A percentile compares a stretch with the other conserved stretches of the same genome.
Conservation (phyloP, 2,797 vertebrate genomes). For the Thamnophis elegans region DNA sequence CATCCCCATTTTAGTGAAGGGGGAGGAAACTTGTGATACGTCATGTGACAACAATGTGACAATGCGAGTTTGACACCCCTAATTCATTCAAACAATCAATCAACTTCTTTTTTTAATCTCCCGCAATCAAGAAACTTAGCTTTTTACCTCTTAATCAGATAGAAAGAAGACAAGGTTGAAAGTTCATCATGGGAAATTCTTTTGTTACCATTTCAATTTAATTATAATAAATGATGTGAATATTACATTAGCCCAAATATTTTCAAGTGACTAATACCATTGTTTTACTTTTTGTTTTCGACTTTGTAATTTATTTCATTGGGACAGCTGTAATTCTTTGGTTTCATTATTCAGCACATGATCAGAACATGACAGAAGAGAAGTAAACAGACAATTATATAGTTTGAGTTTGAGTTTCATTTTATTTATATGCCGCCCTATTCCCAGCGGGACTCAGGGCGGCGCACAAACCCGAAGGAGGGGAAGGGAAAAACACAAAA, state of each 20-base stretch:
- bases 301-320: not conserved
- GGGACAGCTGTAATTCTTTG: not conserved
- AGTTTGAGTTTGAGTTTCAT: too few species aligned
- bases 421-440: too few species aligned
- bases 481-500: too few species aligned
- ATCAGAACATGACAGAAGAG: not conserved
- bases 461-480: too few species aligned
- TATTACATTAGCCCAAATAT: not conserved
- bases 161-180: not conserved
- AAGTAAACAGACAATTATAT: not conserved
- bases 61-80: not conserved
- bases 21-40: too few species aligned
- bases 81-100: not conserved
- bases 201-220: not conserved
- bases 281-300: not conserved
- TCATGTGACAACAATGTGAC: too few species aligned
- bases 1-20: too few species aligned
- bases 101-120: not conserved
- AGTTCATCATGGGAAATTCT: not conserved
- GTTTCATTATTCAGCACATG: not conserved
- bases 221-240: conserved; percentile 10
- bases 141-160: not conserved
- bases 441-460: too few species aligned
- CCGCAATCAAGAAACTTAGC: not conserved
- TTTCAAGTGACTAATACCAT: not conserved